Evolutionary conservation across 2,797 vertebrate species (phyloP).

Genomic region (Rhinichthys osculus): DNA sequence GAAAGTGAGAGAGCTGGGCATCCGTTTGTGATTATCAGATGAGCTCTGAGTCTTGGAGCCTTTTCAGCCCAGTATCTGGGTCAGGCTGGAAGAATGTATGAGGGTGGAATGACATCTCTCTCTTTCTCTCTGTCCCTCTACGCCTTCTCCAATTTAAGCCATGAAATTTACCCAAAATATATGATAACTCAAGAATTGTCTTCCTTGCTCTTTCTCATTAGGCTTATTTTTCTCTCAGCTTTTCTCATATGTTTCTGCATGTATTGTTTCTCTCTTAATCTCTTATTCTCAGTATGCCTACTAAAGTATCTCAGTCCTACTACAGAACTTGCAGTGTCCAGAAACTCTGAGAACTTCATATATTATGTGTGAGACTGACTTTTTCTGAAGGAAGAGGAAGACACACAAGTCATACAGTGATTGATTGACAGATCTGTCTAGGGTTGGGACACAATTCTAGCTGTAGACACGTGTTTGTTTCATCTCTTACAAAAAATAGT

Average conservation of each 20-base stretch:
- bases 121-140: conserved; percentile 23
- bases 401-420: not conserved
- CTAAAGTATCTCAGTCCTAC: not conserved
- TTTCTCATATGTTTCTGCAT: not conserved
- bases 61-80: conserved; percentile 38
- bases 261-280: conserved; percentile 3
- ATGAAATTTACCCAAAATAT: conserved; percentile 22
- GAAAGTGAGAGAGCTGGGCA: not conserved
- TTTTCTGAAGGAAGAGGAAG: not conserved
- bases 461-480: not conserved
- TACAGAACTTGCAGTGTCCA: not conserved
- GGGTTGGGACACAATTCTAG: not conserved
- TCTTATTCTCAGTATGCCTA: conserved; percentile 3
- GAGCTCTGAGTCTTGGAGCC: conserved; percentile 10
- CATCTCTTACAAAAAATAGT: not conserved
- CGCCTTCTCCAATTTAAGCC: conserved; percentile 25
- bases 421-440: not conserved
- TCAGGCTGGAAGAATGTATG: conserved; percentile 26
- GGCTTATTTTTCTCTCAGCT: not conserved
- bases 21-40: conserved; percentile 39
- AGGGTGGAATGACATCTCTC: conserved; percentile 34
- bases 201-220: not conserved
- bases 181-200: not conserved
- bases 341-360: conserved; percentile 15
- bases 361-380: conserved; percentile 11